Evolutionary conservation across 2,888 invertebrate species (phyloP), one percentile per base, ranked within the genome.

Genomic region (Caenorhabditis sp.): DNA sequence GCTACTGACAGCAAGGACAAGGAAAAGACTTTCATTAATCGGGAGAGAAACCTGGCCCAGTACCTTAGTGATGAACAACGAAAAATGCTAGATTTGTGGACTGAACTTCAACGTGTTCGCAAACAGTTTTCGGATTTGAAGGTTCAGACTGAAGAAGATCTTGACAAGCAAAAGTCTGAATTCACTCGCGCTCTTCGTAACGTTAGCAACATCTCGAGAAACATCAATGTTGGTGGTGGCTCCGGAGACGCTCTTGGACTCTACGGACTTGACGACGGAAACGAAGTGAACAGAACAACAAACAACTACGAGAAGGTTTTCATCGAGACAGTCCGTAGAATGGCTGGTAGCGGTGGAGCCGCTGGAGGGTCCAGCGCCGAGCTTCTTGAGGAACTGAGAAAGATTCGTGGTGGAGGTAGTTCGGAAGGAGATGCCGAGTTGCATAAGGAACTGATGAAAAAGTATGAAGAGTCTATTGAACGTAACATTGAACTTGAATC

Each of bases 1-100:
- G 86, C 85, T 11, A 81, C 78, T 18, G 90, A 91, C 35, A 76
- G 85, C 37, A 85, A 83, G 26, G 90, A 91, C 35, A 90, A 89
- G 64, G 91, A 91, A 51, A 83, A 89, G 32, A 82, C 83, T 22
- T 91, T 77, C 65, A 67, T 88, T 64, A 87, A 84, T 37, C 84
- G 88, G 44, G 90, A 91, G 26, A 77, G 80, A 55, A 91, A 91
- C 55, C 77, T 91, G 53, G 80, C 90, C 18, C 90, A 91, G 58
- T 90, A 91, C 61, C 81, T 91, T 47, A 88, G 88, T 37, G 91
- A 91, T 61, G 91, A 91, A 71, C 91, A 91, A 74, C 87, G 89
- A 69, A 91, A 91, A 67, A 91, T 91, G 90, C 80, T 91, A 35
- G 91, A 91, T 53, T 70, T 91, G 18, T 91, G 90, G 90, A 88